phyloP scores from a whole-genome alignment of 1,140 invertebrate genomes.

The Steinernema feltiae region DNA sequence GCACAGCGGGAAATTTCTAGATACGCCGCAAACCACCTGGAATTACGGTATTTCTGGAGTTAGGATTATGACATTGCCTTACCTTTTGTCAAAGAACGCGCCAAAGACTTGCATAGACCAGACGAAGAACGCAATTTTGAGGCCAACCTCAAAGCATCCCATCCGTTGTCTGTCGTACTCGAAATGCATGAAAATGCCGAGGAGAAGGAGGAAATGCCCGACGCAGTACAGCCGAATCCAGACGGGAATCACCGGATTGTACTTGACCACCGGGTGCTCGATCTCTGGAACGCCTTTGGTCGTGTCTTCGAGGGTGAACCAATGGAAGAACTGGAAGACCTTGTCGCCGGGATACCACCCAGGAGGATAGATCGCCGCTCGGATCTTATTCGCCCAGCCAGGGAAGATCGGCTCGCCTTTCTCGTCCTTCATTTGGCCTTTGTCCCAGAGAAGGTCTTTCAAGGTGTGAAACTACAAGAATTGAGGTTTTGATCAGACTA shows the following conservation, averaged over 20 bases:
- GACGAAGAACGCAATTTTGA: slow-evolving; percentile 55
- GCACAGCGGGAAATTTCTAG: slow-evolving; percentile 47
- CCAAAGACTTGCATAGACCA: slow-evolving; percentile 54
- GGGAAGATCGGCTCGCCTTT: slow-evolving; percentile 51
- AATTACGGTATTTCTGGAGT: slow-evolving; percentile 6
- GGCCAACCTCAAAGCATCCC: slow-evolving; percentile 42
- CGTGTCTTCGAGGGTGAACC: slow-evolving; percentile 44
- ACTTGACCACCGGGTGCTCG: slow-evolving; percentile 45
- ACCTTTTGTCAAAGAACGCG: slow-evolving; percentile 53
- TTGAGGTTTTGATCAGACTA: too few species aligned
- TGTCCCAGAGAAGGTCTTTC: slow-evolving; percentile 45
- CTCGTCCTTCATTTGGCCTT: slow-evolving; percentile 45
- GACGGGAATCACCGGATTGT: slow-evolving; percentile 44
- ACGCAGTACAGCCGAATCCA: slow-evolving; percentile 47
- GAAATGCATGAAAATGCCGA: slow-evolving; percentile 56
- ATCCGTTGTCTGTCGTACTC: slow-evolving; percentile 51
- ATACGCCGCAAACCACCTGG: slow-evolving; percentile 48
- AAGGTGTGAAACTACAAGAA: slow-evolving; percentile 48
- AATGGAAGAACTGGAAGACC: slow-evolving; percentile 50
- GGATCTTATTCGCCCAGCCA: slow-evolving; percentile 42
- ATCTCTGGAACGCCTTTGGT: slow-evolving; percentile 49
- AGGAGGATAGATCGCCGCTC: slow-evolving; percentile 49
- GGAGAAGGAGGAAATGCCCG: slow-evolving; percentile 48
- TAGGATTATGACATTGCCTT: slow-evolving; percentile 19
- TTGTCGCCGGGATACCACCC: slow-evolving; percentile 51